Conservation (phyloP, 2,113 vertebrate species). For the Saguinus imperator region DNA sequence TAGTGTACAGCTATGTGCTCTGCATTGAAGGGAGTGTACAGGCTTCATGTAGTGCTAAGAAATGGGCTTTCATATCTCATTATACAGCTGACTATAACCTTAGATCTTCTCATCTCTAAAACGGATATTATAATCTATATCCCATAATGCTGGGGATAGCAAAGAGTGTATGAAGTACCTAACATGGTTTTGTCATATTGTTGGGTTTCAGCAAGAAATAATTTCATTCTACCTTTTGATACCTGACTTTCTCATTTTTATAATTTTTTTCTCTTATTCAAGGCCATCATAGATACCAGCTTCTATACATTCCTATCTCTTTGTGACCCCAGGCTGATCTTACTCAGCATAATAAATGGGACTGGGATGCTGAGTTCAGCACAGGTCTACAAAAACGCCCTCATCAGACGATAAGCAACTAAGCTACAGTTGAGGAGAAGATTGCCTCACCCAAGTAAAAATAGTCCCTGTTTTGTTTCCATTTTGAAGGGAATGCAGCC, state of each 20-base stretch:
- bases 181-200: not conserved
- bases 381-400: not conserved
- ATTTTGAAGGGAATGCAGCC: not conserved
- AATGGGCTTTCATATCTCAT: not conserved
- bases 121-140: not conserved
- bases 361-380: not conserved
- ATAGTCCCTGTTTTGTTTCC: not conserved
- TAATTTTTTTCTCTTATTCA: not conserved
- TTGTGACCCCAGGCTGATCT: not conserved
- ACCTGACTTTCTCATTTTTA: not conserved
- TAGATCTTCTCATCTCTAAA: not conserved
- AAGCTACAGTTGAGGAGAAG: not conserved
- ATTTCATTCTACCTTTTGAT: not conserved
- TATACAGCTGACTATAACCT: not conserved
- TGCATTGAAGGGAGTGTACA: not conserved
- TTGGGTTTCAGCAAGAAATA: not conserved
- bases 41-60: not conserved
- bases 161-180: not conserved
- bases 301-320: not conserved
- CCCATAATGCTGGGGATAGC: not conserved
- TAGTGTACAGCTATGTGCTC: not conserved
- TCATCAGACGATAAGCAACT: not conserved
- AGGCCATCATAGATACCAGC: not conserved
- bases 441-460: not conserved
- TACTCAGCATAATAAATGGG: not conserved